These are phyloP conservation scores for Gobio occitaniae DNA, from an alignment of 2,797 vertebrate species.

Conservation along the genomic window DNA sequence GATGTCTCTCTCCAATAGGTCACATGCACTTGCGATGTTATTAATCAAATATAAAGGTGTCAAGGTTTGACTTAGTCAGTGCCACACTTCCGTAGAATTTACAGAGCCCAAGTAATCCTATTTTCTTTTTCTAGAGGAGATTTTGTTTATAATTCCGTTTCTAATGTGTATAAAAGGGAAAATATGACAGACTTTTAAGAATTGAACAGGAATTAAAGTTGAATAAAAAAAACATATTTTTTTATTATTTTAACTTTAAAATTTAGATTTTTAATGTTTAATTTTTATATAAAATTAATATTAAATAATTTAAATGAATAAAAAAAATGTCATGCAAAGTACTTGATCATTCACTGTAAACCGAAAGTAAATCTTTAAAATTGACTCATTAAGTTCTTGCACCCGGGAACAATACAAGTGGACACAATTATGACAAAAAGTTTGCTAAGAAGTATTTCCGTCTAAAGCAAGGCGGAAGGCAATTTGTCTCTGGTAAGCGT, in stretches of 20 bases:
- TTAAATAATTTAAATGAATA: neutral
- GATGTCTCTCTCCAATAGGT: conserved; percentile 18
- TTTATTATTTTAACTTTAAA: neutral
- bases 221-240: neutral
- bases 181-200: neutral
- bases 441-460: neutral
- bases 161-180: neutral
- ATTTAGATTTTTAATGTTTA: too few relatives aligned
- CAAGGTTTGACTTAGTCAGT: neutral
- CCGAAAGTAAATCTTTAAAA: neutral
- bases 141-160: neutral
- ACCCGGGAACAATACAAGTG: neutral
- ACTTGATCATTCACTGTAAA: neutral
- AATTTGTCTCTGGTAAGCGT: neutral
- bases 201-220: too few relatives aligned
- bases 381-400: neutral
- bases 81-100: neutral
- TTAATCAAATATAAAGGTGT: conserved; percentile 11
- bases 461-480: neutral
- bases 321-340: too few relatives aligned
- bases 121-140: neutral
- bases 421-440: neutral
- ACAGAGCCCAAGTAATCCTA: neutral
- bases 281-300: neutral
- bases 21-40: neutral